A percentile compares a stretch with the other conserved stretches of the same genome.
These are phyloP conservation scores for Pterostichus madidus DNA, from an alignment of 2,888 invertebrate species.

Conservation along the genomic window DNA sequence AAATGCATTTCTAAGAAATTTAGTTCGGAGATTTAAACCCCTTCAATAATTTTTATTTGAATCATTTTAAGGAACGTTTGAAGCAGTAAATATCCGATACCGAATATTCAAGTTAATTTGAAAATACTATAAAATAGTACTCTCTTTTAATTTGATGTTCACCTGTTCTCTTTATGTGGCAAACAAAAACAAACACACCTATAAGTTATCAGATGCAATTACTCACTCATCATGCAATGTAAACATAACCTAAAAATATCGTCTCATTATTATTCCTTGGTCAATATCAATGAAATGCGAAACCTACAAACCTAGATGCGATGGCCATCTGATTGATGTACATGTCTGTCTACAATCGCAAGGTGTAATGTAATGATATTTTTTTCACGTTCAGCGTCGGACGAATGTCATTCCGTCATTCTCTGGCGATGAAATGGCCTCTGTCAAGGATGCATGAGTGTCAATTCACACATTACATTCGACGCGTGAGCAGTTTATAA, in stretches of 20 bases:
- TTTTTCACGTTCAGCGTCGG: slow-evolving; percentile 13
- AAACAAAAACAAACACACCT: background rate
- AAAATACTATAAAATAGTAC: no score
- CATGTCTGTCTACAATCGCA: slow-evolving; percentile 1
- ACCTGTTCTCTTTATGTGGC: no score
- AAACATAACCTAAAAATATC: slow-evolving; percentile 32
- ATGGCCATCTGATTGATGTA: background rate
- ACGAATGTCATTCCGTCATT: slow-evolving; percentile 35
- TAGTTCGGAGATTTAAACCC: no score
- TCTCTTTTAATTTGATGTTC: no score
- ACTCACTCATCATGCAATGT: slow-evolving; percentile 10
- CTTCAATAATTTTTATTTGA: no score
- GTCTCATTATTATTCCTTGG: slow-evolving; percentile 21
- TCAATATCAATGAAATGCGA: background rate
- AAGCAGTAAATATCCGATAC: no score
- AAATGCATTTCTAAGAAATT: no score
- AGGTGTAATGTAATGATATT: slow-evolving; percentile 20
- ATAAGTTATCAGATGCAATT: background rate
- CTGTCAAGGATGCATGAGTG: slow-evolving; percentile 43
- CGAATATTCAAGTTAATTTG: no score
- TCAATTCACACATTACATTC: slow-evolving; percentile 28
- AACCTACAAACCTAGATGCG: slow-evolving; percentile 30
- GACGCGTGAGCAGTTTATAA: slow-evolving; percentile 48
- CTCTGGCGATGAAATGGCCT: slow-evolving; percentile 43
- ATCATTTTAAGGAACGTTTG: no score